Evolutionary conservation across 2,113 vertebrate species (phyloP), one percentile per base, ranked within the genome.

Genomic region (Tonatia bakeri): DNA sequence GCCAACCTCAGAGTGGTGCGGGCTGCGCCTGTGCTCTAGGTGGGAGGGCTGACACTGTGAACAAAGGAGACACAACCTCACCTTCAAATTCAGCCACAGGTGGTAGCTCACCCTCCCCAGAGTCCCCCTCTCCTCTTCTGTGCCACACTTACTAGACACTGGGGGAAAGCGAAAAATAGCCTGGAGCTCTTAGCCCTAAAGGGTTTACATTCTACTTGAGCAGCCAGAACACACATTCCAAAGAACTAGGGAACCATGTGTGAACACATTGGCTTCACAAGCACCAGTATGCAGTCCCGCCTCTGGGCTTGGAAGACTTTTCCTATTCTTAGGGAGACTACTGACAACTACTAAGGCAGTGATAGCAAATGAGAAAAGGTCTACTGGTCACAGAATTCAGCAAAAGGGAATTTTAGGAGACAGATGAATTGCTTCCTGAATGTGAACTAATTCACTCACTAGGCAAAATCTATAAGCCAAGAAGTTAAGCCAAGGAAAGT

Each of bases 351-450:
- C 19, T 19, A 19, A 20, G 54, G 67, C 31, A 92, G 64, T n/a
- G n/a, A 86, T 1, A 15, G 19, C 47, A 85, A 72, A 72, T 73
- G 65, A 77, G 52, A 72, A 95, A 84, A 86, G 17, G 31, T 56
- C 92, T 65, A 24, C 90, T 2, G 59, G 28, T 87, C 36, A 56
- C 47, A 40, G 73, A 61, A 38, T 28, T 28, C 26, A 90, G 67
- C 22, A 17, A 67, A 81, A 65, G 77, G 45, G 11, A 92, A 70
- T 15, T 69, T 87, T 33, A 85, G 45, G 70, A 95, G 28, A 80
- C 43, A 95, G 64, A 96, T 20, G 59, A 90, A 87, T 82, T 50
- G 45, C 75, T 95, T 86, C 82, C 87, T 87, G 56, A 69, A n/a
- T 81, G 31, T 85, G 73, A 94, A 94, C 70, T 67, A 26, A 81